Evolutionary conservation across 2,888 invertebrate species (phyloP), one percentile per base, ranked within the genome.

Genomic region (Sphinx pinastri): DNA sequence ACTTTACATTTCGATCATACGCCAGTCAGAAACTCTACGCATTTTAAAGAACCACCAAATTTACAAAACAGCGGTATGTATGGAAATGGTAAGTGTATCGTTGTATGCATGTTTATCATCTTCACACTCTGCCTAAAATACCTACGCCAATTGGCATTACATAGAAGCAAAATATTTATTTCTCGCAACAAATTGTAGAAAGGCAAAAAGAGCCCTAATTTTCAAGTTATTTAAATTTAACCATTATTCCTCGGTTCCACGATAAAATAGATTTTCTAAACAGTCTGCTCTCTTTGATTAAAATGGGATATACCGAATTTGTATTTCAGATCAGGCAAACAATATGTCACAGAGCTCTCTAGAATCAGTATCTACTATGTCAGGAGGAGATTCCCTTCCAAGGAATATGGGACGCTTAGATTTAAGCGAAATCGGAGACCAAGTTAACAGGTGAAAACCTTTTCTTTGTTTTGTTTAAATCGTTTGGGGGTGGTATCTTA

Each of bases 321-420:
- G 4, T 45, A 1, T 57, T 57, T 31, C 57, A 95, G 95, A 95
- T 79, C 94, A 96, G 76, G 93, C 95, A 71, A 97, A 96, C 86
- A 97, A 97, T 71, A 93, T 95, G 81, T 97, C 97, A 68, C 97
- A 97, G 77, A 95, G 96, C 77, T 97, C 97, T 75, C 94, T 98
- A 67, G 97, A 97, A 83, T 97, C 97, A 0, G 96, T 96, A 47
- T 96, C 96, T 0, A 95, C 96, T 11, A 94, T 96, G 92, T 96
- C 96, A 4, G 95, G 95, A 55, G 95, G 93, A 0, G 94, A 94
- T 72, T 93, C 93, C 3, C 84, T 94, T 38, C 94, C 94, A 1
- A 84, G 93, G 74, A 93, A 93, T 75, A 75, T 81, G 57, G 88
- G 89, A 14, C 84, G 89, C 55, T 77, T 93, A 73, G 91, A 94